Percentiles rank a stretch among this genome's conserved stretches.
phyloP scores from a whole-genome alignment of 2,113 vertebrate species.

The Alligator sinensis region DNA sequence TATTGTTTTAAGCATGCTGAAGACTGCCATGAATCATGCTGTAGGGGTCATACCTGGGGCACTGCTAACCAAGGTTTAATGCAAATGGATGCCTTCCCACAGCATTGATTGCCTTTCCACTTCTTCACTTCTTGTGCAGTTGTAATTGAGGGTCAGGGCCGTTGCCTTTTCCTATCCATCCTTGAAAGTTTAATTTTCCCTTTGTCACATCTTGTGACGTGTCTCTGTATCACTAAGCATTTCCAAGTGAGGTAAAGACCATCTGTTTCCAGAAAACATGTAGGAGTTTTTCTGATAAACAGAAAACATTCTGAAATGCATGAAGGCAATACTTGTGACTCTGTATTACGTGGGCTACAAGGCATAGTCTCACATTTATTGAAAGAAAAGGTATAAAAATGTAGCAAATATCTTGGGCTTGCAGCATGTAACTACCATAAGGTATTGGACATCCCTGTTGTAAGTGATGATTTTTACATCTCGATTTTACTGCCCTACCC shows the following conservation, averaged over 20 bases:
- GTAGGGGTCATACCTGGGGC: background rate
- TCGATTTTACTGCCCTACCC: constrained; percentile 29
- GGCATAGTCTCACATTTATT: background rate
- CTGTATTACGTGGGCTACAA: background rate
- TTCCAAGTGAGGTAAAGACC: background rate
- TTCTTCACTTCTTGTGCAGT: background rate
- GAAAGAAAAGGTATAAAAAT: background rate
- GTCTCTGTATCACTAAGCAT: background rate
- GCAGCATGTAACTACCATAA: constrained; percentile 39
- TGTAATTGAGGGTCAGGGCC: background rate
- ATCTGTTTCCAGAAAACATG: background rate
- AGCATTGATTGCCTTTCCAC: background rate
- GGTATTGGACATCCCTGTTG: constrained; percentile 36
- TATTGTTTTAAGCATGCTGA: background rate
- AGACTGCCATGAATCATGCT: background rate
- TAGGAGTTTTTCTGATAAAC: background rate
- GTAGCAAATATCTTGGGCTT: background rate
- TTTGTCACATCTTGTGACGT: background rate
- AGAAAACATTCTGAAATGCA: background rate
- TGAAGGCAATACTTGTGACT: background rate
- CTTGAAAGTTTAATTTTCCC: background rate
- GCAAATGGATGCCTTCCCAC: background rate
- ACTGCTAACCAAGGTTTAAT: background rate
- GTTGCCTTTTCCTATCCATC: background rate
- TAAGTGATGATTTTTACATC: background rate